Base-by-base conservation (phyloP, 2,888 invertebrate species). In the Pristionchus fissidentatus region DNA sequence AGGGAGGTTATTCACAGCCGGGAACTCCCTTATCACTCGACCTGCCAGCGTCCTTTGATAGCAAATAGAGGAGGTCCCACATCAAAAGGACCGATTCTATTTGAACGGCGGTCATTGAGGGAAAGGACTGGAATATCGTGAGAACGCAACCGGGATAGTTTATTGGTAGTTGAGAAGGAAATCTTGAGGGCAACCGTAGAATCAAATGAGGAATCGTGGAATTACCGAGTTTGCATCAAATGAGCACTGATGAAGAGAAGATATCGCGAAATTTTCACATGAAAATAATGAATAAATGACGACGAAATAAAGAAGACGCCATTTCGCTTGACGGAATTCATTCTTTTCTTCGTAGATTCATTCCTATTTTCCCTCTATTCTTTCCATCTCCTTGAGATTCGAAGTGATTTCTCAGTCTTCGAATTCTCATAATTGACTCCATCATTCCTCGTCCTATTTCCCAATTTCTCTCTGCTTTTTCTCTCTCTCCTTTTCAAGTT, bases 391-490 rank as follows among this genome's bases (percentile, higher is more conserved):
- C 35, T 38, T 38, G 22, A 66, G 22, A 66, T 29, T 62, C 35
- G 32, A 62, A 66, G 66, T 66, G 66, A 66, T 66, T 66, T 66
- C 38, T 26, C 35, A 66, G 38, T 62, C 32, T 35, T 32, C 60
- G 35, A 1, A 35, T 66, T 66, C 38, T 66, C 38, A 38, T 66
- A 66, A 66, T 66, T 22, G 66, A 66, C 38, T 66, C 22, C 66
- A 66, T 66, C 66, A 66, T 35, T 66, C 38, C 38, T 38, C 38
- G 29, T 38, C 38, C 38, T 66, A 66, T 60, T 60, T 66, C 66
- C 62, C 35, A n/a, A n/a, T n/a, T n/a, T n/a, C n/a, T n/a, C n/a
- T n/a, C n/a, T n/a, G n/a, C n/a, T n/a, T 22, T 22, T 66, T 66
- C 66, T 66, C 38, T 38, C 38, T 22, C 19, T 66, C 66, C 29